Percentiles rank a stretch among this genome's conserved stretches.
Conservation (phyloP, 1,140 invertebrate species). For the Coelopa frigida region DNA sequence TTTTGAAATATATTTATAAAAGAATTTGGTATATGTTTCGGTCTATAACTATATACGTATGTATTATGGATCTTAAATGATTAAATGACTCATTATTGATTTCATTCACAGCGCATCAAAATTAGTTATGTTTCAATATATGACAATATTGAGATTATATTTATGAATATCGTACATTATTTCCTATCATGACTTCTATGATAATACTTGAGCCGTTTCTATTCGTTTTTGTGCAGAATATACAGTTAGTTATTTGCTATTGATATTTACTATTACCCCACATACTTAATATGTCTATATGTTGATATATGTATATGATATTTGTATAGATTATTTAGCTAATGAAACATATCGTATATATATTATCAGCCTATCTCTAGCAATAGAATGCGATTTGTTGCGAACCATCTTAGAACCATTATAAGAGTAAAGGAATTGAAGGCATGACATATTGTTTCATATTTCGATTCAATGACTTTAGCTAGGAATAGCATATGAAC, state of each 20-base stretch:
- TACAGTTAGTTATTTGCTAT: no score
- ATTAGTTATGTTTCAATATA: conserved; percentile 3
- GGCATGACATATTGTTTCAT: no score
- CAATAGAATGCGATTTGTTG: no score
- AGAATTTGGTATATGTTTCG: background rate
- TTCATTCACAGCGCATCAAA: conserved; percentile 13
- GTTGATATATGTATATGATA: background rate
- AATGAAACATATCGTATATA: background rate
- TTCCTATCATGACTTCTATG: background rate
- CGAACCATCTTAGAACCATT: no score
- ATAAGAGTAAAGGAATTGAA: no score
- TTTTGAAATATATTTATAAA: background rate
- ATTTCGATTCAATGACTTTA: no score
- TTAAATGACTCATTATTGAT: conserved; percentile 13
- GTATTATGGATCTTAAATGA: no score
- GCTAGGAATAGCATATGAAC: no score
- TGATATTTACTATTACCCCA: background rate
- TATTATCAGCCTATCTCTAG: no score
- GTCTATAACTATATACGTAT: conserved; percentile 5
- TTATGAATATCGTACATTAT: conserved; percentile 7
- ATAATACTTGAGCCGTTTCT: background rate
- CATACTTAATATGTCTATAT: background rate
- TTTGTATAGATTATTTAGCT: background rate
- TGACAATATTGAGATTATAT: conserved; percentile 1
- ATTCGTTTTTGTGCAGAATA: background rate